These are phyloP conservation scores for Euwallacea similis DNA, from an alignment of 1,140 invertebrate species.

Conservation along the genomic window DNA sequence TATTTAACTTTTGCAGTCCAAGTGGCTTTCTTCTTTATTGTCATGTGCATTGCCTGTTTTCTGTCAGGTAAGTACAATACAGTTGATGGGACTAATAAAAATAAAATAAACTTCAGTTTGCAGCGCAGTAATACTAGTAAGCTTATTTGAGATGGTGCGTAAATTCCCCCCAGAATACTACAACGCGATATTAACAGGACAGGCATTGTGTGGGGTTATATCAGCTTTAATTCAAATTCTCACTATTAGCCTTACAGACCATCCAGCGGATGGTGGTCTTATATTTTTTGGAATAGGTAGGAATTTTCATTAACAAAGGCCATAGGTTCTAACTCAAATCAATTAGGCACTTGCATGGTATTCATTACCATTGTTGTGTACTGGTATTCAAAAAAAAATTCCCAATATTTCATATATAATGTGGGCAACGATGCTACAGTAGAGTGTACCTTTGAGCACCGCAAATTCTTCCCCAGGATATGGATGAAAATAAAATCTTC, in stretches of 20 bases:
- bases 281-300: constrained; percentile 36
- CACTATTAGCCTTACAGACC: constrained; percentile 25
- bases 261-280: constrained; percentile 1
- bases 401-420: constrained; percentile 40
- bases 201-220: constrained; percentile 41
- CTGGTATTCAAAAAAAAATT: constrained; percentile 30
- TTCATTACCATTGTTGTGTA: constrained; percentile 31
- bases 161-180: constrained; percentile 41
- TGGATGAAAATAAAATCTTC: constrained; percentile 18
- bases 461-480: constrained; percentile 20
- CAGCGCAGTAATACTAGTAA: constrained; percentile 37
- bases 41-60: constrained; percentile 33
- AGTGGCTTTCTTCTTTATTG: constrained; percentile 29
- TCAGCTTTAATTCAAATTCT: constrained; percentile 40
- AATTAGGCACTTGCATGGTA: constrained; percentile 34
- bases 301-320: not conserved
- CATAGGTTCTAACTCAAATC: not conserved
- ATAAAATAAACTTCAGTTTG: constrained; percentile 24
- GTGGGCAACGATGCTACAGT: constrained; percentile 24
- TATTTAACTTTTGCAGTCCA: constrained; percentile 32
- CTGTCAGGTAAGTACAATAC: constrained; percentile 32
- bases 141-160: constrained; percentile 38
- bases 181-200: constrained; percentile 36
- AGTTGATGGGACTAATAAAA: not conserved
- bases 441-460: constrained; percentile 4